These are phyloP conservation scores for Typhlichthys eigenmanni DNA, from an alignment of 2,797 vertebrate species.

Conservation along the genomic window DNA sequence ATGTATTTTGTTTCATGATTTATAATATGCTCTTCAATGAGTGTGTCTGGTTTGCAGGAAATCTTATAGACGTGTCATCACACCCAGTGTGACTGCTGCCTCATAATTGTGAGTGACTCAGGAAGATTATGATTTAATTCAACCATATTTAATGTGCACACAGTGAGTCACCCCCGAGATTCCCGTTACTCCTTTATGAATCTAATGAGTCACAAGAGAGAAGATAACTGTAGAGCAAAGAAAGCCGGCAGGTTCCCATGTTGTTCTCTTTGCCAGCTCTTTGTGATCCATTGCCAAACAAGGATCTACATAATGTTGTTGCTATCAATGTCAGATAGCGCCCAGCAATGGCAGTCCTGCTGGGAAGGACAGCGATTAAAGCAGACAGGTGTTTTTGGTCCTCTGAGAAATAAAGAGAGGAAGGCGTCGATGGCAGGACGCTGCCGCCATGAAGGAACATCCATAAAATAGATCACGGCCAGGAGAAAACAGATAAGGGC, in stretches of 20 bases:
- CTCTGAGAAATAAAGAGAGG: constrained; percentile 77
- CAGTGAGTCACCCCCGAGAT: constrained; percentile 51
- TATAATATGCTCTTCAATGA: constrained; percentile 29
- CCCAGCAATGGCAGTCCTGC: constrained; percentile 72
- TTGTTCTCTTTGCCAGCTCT: constrained; percentile 54
- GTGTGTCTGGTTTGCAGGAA: constrained; percentile 58
- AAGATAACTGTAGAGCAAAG: constrained; percentile 29
- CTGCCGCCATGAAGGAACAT: constrained; percentile 75
- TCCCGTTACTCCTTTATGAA: constrained; percentile 36
- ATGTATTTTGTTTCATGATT: constrained; percentile 6
- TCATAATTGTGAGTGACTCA: constrained; percentile 40
- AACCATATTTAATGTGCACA: constrained; percentile 33
- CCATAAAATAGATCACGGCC: constrained; percentile 80
- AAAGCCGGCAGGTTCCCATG: constrained; percentile 32
- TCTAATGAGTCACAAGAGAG: constrained; percentile 46
- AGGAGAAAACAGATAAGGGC: constrained; percentile 74
- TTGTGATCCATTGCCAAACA: constrained; percentile 55
- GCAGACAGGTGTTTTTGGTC: constrained; percentile 77
- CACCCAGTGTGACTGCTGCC: constrained; percentile 16
- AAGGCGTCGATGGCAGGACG: constrained; percentile 75
- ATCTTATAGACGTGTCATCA: constrained; percentile 45
- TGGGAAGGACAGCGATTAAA: constrained; percentile 77
- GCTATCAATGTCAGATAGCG: constrained; percentile 75
- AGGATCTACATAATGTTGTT: constrained; percentile 73
- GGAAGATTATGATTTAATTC: constrained; percentile 65